Evolutionary conservation across 1,140 invertebrate species (phyloP).

Genomic region (Macrocentrus cingulum): DNA sequence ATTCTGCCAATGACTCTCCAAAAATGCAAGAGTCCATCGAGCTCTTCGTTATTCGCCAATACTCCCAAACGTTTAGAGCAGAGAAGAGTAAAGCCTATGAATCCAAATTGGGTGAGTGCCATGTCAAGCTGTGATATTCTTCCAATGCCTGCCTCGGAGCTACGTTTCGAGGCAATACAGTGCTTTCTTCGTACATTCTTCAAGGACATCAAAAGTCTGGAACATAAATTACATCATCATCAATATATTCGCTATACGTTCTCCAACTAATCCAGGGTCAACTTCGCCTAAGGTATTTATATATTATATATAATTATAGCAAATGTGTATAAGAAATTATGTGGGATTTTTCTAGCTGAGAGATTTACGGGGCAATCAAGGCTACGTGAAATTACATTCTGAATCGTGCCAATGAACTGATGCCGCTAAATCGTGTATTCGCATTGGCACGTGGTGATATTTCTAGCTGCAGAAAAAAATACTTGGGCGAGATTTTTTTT

Average conservation of each 20-base stretch:
- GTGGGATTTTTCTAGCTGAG: background rate
- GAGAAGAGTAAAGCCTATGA: constrained; percentile 76
- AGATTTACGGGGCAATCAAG: background rate
- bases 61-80: constrained; percentile 70
- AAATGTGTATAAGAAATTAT: background rate
- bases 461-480: constrained; percentile 2
- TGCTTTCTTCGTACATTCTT: constrained; percentile 68
- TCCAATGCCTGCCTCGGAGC: constrained; percentile 55
- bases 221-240: constrained; percentile 6
- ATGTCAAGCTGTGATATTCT: constrained; percentile 73
- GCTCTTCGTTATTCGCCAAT: constrained; percentile 59
- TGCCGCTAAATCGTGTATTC: background rate
- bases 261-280: background rate
- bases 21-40: constrained; percentile 80
- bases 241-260: background rate
- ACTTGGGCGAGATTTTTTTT: background rate
- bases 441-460: background rate
- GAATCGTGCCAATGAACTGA: background rate
- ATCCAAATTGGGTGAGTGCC: constrained; percentile 82
- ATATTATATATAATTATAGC: background rate
- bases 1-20: constrained; percentile 81
- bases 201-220: constrained; percentile 63
- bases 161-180: constrained; percentile 59
- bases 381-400: background rate
- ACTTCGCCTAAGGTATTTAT: background rate